Evolutionary conservation across 2,113 vertebrate species (phyloP).

Genomic region (Holacanthus passer): DNA sequence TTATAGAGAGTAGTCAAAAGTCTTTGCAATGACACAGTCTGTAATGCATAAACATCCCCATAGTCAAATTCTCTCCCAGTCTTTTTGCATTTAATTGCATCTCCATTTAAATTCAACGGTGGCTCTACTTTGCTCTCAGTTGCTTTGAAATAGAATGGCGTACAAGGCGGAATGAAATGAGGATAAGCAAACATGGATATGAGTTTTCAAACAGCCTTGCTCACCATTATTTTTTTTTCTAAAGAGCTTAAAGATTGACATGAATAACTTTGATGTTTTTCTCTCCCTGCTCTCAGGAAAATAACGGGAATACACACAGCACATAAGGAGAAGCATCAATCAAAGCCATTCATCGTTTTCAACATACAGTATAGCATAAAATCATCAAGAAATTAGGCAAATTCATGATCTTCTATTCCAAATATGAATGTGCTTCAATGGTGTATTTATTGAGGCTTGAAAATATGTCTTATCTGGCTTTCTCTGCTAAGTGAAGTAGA

Average conservation of each 20-base stretch:
- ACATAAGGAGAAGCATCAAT: conserved; percentile 56
- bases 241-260: conserved; percentile 70
- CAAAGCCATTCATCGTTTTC: conserved; percentile 61
- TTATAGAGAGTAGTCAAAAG: conserved; percentile 19
- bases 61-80: conserved; percentile 34
- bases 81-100: conserved; percentile 67
- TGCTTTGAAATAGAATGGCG: conserved; percentile 67
- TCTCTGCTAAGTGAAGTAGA: conserved; percentile 68
- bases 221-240: conserved; percentile 49
- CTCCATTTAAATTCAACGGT: conserved; percentile 63
- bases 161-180: conserved; percentile 63
- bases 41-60: conserved; percentile 56
- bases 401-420: conserved; percentile 58
- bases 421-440: conserved; percentile 52
- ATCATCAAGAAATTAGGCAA: conserved; percentile 64
- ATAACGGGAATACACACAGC: conserved; percentile 45
- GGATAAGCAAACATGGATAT: conserved; percentile 73
- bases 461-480: conserved; percentile 51
- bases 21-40: conserved; percentile 36
- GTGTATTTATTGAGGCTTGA: conserved; percentile 60
- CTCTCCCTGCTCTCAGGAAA: conserved; percentile 34
- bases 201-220: conserved; percentile 71
- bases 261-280: conserved; percentile 71
- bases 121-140: conserved; percentile 56
- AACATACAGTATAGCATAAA: conserved; percentile 36